Base-by-base conservation (phyloP, 2,888 invertebrate genomes). In the Drosophila algonquin region DNA sequence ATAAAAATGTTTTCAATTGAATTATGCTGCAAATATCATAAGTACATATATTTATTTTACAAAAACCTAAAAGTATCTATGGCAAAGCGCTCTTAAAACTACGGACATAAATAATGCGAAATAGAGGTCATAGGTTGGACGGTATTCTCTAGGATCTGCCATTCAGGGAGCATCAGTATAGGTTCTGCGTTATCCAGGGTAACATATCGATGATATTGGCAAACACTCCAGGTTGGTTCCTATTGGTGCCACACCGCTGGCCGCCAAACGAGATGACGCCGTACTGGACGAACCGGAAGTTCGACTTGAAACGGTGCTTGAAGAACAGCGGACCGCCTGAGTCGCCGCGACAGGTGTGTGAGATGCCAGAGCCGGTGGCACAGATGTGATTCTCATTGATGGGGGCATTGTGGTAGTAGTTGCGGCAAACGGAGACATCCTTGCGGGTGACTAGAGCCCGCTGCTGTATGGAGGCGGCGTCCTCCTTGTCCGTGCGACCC, bases 231-330 rank as follows among this genome's bases (percentile, higher is more conserved):
- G 95, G 95, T 61, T 76, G 83, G 8, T 77, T 91, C 21, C 60
- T 90, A 0, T 94, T 94, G 0, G 45, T 48, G 12, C 90, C 91
- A 79, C 95, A 95, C 1, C 92, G 87, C 0, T 90, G 89, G 0
- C 94, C 93, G 0, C 95, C 95, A 75, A 94, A 94, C 0, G 95
- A 95, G 0, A 95, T 95, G 0, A 95, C 90, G 6, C 95, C 95
- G 54, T 87, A 91, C 65, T 92, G 92, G 3, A 91, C 73, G 27
- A 76, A 89, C 8, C 90, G 89, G 6, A 62, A 57, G 0, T 9
- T 35, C 3, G 46, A 9, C 52, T 81, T 84, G 45, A 84, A 91
- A 0, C 18, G 21, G 2, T 76, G 74, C 2, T 76, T 70, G 40
- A 79, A 75, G 60, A 90, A 82, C 1, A 90, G 71, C 1, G 90